phyloP scores from a whole-genome alignment of 2,113 vertebrate species.

The Thalassarche chlororhynchos region DNA sequence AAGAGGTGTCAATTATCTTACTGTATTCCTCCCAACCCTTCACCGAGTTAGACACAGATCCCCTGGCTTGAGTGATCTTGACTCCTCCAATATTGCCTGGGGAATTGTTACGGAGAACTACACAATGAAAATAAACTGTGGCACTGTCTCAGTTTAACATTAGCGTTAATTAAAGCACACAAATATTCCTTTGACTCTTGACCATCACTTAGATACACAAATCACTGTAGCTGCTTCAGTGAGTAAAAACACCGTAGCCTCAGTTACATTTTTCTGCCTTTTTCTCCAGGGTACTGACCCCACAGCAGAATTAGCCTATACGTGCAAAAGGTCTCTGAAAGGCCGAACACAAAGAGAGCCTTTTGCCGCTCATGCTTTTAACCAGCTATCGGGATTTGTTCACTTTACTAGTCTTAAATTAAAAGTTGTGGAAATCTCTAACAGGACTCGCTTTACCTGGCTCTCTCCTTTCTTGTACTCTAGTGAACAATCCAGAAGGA shows the following conservation, averaged over 20 bases:
- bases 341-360: neutral
- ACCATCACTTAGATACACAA: neutral
- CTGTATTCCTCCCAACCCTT: neutral
- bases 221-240: neutral
- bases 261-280: neutral
- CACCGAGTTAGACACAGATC: fast-evolving
- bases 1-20: neutral
- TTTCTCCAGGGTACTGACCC: neutral
- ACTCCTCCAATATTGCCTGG: neutral
- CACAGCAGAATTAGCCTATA: neutral
- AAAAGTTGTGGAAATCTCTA: fast-evolving
- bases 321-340: neutral
- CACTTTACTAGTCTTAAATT: fast-evolving
- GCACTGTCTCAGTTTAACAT: neutral
- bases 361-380: neutral
- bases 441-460: conserved; percentile 77
- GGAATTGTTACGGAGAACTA: neutral
- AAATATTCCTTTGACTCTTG: neutral
- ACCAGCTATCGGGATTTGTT: neutral
- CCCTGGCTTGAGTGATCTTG: neutral
- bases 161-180: neutral
- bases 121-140: neutral
- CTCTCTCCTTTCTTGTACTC: conserved; percentile 99
- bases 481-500: conserved; percentile 92
- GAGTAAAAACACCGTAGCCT: neutral